A percentile compares a stretch with the other conserved stretches of the same genome.
Conservation (phyloP, 2,888 invertebrate genomes). For the Pachliopta kotzebuea region DNA sequence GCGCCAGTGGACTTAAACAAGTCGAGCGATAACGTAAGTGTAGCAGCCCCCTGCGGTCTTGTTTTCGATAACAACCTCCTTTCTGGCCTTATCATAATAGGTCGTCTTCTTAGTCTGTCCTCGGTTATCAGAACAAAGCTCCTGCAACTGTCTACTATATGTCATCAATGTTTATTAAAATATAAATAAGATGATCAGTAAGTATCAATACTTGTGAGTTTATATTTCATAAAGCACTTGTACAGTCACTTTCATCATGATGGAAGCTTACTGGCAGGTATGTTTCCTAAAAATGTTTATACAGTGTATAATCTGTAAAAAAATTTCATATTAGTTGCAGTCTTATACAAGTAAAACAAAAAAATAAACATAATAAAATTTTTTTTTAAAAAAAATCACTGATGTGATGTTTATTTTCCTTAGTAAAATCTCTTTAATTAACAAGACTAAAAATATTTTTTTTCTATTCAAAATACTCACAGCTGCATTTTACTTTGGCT, state of each 20-base stretch:
- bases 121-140: conserved; percentile 35
- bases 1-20: conserved; percentile 67
- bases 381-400: too few relatives aligned
- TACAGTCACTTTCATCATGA: conserved; percentile 14
- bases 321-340: too few relatives aligned
- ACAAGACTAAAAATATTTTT: too few relatives aligned
- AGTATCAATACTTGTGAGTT: conserved; percentile 29
- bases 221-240: conserved; percentile 12
- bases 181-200: conserved; percentile 29
- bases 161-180: conserved; percentile 44
- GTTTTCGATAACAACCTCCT: conserved; percentile 62
- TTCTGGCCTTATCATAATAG: conserved; percentile 47
- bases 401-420: too few relatives aligned
- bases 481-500: too few relatives aligned
- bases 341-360: too few relatives aligned
- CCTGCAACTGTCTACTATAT: conserved; percentile 43
- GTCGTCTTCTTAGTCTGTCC: conserved; percentile 33
- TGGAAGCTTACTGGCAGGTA: conserved; percentile 32
- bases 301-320: too few relatives aligned
- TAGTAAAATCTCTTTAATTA: too few relatives aligned
- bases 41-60: conserved; percentile 68
- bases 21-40: conserved; percentile 68
- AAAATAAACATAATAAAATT: too few relatives aligned
- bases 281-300: conserved; percentile 1
- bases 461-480: too few relatives aligned